Percentiles rank a stretch among this genome's conserved stretches.
Conservation (phyloP, 2,888 invertebrate species). For the Pteria penguin region DNA sequence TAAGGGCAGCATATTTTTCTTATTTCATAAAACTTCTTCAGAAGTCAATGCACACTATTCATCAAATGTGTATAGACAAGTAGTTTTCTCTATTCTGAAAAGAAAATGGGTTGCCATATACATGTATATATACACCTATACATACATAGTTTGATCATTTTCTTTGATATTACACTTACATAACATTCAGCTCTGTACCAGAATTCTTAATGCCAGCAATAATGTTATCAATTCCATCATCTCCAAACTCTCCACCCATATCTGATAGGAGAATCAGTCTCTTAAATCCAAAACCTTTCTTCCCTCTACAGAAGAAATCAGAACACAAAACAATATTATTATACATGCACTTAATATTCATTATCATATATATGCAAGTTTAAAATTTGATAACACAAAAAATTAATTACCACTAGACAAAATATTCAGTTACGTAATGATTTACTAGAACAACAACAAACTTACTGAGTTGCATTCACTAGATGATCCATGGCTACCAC, state of each 20-base stretch:
- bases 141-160: neutral
- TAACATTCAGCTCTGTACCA: constrained; percentile 83
- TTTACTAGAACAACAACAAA: too few species aligned
- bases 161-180: constrained; percentile 26
- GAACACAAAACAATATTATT: too few species aligned
- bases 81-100: neutral
- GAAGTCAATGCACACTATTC: too few species aligned
- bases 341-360: too few species aligned
- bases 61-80: too few species aligned
- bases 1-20: too few species aligned
- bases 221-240: constrained; percentile 82
- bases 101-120: too few species aligned
- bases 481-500: constrained; percentile 80
- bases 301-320: constrained; percentile 73
- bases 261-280: constrained; percentile 86
- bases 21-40: too few species aligned
- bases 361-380: too few species aligned
- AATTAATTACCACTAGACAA: too few species aligned
- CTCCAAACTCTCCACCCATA: constrained; percentile 82
- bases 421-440: too few species aligned
- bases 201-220: constrained; percentile 83
- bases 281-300: constrained; percentile 80
- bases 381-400: too few species aligned
- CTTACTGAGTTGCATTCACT: constrained; percentile 81
- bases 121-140: neutral